Base-by-base conservation (phyloP, 2,888 invertebrate genomes). In the Candidula unifasciata region DNA sequence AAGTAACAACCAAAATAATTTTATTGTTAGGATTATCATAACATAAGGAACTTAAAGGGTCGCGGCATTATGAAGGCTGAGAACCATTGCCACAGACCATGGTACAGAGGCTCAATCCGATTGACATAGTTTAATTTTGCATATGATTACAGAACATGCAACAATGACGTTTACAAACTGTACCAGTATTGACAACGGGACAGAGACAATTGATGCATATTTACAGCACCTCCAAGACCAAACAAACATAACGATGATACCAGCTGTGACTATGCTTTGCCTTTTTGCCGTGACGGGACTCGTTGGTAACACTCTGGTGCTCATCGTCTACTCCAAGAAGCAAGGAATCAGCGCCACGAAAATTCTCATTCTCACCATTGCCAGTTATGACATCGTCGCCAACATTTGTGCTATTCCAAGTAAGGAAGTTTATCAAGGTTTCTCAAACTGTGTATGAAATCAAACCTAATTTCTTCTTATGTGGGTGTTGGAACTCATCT, bases 301-400 rank as follows among this genome's bases (percentile, higher is more conserved):
- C n/a, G 0, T 81, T 3, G 81, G 81, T 6, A 81, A 81, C 60
- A 33, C 6, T 16, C 60, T 81, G 18, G 81, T 73, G n/a, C 30
- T 82, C 52, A 24, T 82, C 8, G 82, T 82, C 6, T 82, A 82
- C 82, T 76, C 66, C 18, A 44, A 52, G 44, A 82, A 82, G 66
- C 21, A 76, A 0, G 27, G 27, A 10, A 27, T 74, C n/a, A 82
- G 10, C 18, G 37, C 82, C 8, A 82, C 82, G 3, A 74, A 37
- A n/a, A 64, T 82, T 16, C 74, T 82, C 66, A 74, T 82, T 52
- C 44, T 82, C 76, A 35, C 76, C 6, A 82, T 82, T 27, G 82
- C 82, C 27, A 52, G 27, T 13, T 82, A 76, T 52, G 82, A 82
- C 30, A 66, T 82, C 3, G 68, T 82, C 13, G 52, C 76, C 24